Base-by-base conservation (phyloP, 2,888 invertebrate genomes). In the Sphaerophoria taeniata region DNA sequence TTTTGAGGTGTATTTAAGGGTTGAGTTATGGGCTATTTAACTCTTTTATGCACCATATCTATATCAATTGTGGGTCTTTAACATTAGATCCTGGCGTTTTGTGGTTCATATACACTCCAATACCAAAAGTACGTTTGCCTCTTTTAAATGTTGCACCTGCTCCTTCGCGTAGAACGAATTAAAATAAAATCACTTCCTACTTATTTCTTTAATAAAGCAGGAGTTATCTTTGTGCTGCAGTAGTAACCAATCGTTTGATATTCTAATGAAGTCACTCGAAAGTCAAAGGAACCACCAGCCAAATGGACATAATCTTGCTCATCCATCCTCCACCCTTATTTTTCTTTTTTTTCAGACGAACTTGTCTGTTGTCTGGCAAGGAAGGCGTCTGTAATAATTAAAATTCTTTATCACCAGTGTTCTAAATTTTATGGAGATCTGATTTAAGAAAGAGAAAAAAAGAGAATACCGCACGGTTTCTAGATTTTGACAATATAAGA, bases 381-480 rank as follows among this genome's bases (percentile, higher is more conserved):
- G 85, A 77, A 80, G 76, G 76, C 85, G 85, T 85, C 85, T 81
- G 73, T 70, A 85, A 85, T 85, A 81, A 85, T 85, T 85, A 85
- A 85, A 85, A 85, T 85, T 85, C 85, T 85, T 85, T 85, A 85
- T 85, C 85, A 77, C 85, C 85, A 85, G 76, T 85, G 85, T 85
- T 85, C 76, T 85, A 81, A 85, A 85, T 85, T 85, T 85, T 85
- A 85, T 85, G 85, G 85, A 85, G 69, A 81, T 85, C 85, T 85
- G 85, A 85, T 85, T 85, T 85, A 33, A 61, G n/a, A 16, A 39
- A 53, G 67, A 81, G 61, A 67, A 67, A 53, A 55, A 43, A 51
- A 53, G 14, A 56, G 71, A 75, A 75, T 55, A 72, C 67, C 72
- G 24, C 2, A 80, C 47, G 84, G 73, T 81, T 65, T 72, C 72